Percentiles rank a stretch among this genome's conserved stretches.
Conservation (phyloP, 2,888 invertebrate species). For the Sminthurides aquaticus region DNA sequence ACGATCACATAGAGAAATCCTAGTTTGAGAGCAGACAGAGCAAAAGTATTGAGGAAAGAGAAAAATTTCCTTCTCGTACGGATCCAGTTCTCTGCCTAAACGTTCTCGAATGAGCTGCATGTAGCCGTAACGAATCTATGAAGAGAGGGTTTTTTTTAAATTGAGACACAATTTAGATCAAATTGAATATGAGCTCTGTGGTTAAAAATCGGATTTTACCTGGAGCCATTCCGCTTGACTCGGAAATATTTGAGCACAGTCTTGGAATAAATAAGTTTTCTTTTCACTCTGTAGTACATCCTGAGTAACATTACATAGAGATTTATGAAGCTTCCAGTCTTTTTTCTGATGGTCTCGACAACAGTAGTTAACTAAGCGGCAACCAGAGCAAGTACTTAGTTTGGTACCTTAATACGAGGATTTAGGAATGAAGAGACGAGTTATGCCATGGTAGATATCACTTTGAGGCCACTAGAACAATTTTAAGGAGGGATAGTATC, state of each 20-base stretch:
- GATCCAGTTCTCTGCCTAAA: slow-evolving; percentile 54
- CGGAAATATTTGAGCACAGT: slow-evolving; percentile 49
- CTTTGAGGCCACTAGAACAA: too few species aligned
- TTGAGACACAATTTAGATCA: background rate
- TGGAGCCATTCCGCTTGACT: slow-evolving; percentile 54
- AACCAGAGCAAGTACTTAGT: slow-evolving; percentile 50
- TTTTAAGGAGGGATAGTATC: background rate
- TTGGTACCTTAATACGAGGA: slow-evolving; percentile 22
- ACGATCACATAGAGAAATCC: slow-evolving; percentile 50
- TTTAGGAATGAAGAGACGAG: background rate
- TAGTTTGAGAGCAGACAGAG: slow-evolving; percentile 7
- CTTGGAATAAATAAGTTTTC: slow-evolving; percentile 52
- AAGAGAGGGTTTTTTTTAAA: background rate
- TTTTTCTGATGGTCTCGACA: slow-evolving; percentile 55
- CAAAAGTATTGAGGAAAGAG: slow-evolving; percentile 54
- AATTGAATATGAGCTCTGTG: background rate
- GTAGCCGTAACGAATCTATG: slow-evolving; percentile 55
- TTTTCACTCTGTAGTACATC: slow-evolving; percentile 51
- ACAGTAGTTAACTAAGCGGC: slow-evolving; percentile 61
- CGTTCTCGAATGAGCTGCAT: slow-evolving; percentile 56
- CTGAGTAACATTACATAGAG: slow-evolving; percentile 56
- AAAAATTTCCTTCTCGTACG: slow-evolving; percentile 63
- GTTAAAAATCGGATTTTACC: slow-evolving; percentile 16
- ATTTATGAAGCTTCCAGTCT: slow-evolving; percentile 55
- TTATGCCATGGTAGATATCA: background rate